Conservation (phyloP, 2,797 vertebrate genomes). For the Poliocrania exsul region DNA sequence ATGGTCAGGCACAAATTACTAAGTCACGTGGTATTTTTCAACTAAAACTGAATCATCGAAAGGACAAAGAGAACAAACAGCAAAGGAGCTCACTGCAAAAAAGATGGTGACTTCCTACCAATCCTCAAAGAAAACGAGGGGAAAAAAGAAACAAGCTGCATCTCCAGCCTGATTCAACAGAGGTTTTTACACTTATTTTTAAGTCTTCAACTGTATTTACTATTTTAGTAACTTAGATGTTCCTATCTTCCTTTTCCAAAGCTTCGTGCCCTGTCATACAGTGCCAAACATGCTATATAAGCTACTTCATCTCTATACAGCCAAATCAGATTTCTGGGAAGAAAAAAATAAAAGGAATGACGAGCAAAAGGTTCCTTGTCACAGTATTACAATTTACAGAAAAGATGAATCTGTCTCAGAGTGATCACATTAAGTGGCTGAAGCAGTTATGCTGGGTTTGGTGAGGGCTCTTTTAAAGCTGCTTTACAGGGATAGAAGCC, state of each 20-base stretch:
- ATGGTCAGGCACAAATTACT: conserved; percentile 44
- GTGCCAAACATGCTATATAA: not conserved
- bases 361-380: conserved; percentile 26
- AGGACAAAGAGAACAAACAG: conserved; percentile 59
- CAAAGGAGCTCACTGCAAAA: conserved; percentile 1
- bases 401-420: not conserved
- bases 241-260: not conserved
- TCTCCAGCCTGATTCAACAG: not conserved
- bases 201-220: not conserved
- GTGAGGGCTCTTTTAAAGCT: not conserved
- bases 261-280: not conserved
- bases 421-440: not conserved
- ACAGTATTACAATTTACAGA: conserved; percentile 12
- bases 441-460: not conserved
- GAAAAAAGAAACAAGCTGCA: not conserved
- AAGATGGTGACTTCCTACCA: conserved; percentile 11
- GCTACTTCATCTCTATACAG: conserved; percentile 18
- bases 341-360: not conserved
- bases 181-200: conserved; percentile 12
- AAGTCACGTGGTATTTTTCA: conserved; percentile 59
- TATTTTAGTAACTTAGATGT: conserved; percentile 5
- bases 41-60: conserved; percentile 61
- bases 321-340: not conserved
- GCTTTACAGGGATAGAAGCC: not conserved
- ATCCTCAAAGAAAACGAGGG: not conserved